Conservation (phyloP, 2,888 invertebrate genomes). For the Chrysotoxum bicinctum region DNA sequence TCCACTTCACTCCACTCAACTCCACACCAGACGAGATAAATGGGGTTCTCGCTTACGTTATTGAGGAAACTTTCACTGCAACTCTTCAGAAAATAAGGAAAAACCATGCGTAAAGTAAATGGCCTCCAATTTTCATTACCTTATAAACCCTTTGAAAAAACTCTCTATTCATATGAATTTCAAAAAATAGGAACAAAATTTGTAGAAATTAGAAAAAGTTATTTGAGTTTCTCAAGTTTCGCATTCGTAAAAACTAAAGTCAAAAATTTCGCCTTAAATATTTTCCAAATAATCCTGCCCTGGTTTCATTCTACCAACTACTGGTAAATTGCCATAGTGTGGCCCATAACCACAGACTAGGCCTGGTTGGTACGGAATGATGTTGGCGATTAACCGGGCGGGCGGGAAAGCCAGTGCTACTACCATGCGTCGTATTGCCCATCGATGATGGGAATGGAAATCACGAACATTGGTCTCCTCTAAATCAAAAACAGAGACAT, state of each 20-base stretch:
- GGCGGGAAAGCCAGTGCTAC: conserved; percentile 26
- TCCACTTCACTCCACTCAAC: too few relatives aligned
- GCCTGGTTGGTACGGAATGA: conserved; percentile 21
- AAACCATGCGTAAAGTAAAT: too few relatives aligned
- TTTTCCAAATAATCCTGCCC: background rate
- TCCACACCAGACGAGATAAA: too few relatives aligned
- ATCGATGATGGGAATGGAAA: conserved; percentile 38
- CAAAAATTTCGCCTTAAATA: background rate
- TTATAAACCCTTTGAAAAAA: too few relatives aligned
- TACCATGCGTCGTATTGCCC: conserved; percentile 22
- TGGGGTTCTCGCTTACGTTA: too few relatives aligned
- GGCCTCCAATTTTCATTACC: too few relatives aligned
- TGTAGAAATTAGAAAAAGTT: too few relatives aligned
- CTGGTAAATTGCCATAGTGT: background rate
- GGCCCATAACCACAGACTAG: conserved; percentile 37
- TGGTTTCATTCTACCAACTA: background rate
- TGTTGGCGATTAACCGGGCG: conserved; percentile 48
- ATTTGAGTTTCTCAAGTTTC: too few relatives aligned
- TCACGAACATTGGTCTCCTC: conserved; percentile 40
- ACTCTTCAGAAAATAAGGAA: too few relatives aligned
- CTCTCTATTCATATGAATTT: too few relatives aligned
- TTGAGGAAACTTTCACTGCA: too few relatives aligned
- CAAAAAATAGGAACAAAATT: too few relatives aligned
- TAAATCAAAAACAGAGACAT: conserved; percentile 20
- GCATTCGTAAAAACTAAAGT: background rate